These are phyloP conservation scores for Nettapus auritus DNA, from an alignment of 2,113 vertebrate species.

Conservation along the genomic window DNA sequence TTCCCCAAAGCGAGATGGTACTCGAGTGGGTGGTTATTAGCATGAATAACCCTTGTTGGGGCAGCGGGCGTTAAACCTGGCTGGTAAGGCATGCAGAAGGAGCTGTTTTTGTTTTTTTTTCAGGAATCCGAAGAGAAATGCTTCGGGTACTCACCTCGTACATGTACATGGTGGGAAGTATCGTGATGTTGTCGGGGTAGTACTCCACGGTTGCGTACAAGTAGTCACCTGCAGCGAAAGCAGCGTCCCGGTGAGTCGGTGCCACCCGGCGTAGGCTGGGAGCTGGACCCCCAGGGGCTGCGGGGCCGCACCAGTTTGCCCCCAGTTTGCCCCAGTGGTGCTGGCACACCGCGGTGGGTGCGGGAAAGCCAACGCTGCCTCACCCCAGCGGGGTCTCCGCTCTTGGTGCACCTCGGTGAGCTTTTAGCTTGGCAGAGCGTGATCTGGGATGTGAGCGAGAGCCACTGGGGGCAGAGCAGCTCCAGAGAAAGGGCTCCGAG, in stretches of 20 bases:
- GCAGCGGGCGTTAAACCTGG: accelerated
- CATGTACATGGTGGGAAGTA: not conserved
- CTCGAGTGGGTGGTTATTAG: not conserved
- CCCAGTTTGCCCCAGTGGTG: too few species aligned
- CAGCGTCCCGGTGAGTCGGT: not conserved
- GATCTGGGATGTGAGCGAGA: not conserved
- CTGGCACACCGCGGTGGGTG: too few species aligned
- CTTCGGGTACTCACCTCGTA: not conserved
- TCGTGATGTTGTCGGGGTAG: not conserved
- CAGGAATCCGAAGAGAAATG: accelerated
- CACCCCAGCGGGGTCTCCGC: not conserved
- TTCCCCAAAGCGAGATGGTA: not conserved
- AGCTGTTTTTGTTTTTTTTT: accelerated
- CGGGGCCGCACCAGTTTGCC: too few species aligned
- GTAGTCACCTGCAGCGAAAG: not conserved
- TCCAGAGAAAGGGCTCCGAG: not conserved
- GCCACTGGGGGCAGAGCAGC: not conserved
- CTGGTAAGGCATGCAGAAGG: not conserved
- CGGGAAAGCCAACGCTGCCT: too few species aligned
- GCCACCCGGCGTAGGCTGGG: too few species aligned
- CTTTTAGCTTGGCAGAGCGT: accelerated
- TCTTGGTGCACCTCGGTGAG: accelerated
- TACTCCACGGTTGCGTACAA: not conserved
- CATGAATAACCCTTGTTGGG: not conserved
- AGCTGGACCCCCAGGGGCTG: too few species aligned